Evolutionary conservation across 2,888 invertebrate species (phyloP).

Genomic region (Epirrhoe tristata): DNA sequence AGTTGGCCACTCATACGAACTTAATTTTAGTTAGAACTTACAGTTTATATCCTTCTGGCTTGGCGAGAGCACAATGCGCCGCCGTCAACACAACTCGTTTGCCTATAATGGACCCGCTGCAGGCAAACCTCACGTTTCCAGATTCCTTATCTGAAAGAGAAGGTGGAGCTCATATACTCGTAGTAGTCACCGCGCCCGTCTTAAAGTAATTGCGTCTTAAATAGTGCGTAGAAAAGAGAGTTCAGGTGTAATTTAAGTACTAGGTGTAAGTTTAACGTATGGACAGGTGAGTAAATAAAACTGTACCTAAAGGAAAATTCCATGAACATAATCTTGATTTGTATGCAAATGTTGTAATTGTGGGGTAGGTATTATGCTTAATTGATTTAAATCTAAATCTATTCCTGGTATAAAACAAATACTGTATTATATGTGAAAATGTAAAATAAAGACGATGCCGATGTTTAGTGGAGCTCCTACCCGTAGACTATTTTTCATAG

Average conservation of each 20-base stretch:
- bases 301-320: neutral
- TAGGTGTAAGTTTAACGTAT: neutral
- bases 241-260: neutral
- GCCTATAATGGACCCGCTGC: constrained; percentile 90
- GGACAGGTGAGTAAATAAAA: too few species aligned
- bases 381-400: constrained; percentile 54
- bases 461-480: too few species aligned
- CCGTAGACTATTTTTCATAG: too few species aligned
- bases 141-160: constrained; percentile 86
- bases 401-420: neutral
- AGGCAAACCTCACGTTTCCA: constrained; percentile 90
- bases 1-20: too few species aligned
- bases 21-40: too few species aligned
- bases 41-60: constrained; percentile 91
- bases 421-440: neutral
- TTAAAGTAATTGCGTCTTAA: too few species aligned
- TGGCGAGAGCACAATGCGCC: constrained; percentile 92
- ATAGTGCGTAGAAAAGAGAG: too few species aligned
- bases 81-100: constrained; percentile 89
- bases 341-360: constrained; percentile 1
- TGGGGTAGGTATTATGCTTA: neutral
- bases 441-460: neutral
- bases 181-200: too few species aligned
- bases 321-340: constrained; percentile 3
- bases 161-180: too few species aligned